phyloP scores from a whole-genome alignment of 2,888 invertebrate species.

The Gnatocerus cornutus region DNA sequence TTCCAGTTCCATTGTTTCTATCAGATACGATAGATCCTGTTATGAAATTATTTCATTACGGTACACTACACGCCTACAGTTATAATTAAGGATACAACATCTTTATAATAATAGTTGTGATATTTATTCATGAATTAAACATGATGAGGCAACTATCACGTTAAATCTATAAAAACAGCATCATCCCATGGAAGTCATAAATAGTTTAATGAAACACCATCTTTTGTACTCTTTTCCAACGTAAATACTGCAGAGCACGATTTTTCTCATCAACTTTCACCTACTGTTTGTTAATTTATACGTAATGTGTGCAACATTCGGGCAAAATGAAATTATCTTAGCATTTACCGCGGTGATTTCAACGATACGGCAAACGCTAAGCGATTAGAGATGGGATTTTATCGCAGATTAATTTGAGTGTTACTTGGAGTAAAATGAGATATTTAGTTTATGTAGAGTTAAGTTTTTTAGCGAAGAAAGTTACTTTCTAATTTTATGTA shows the following conservation, averaged over 20 bases:
- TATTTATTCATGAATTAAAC: conserved; percentile 27
- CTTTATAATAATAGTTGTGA: neutral
- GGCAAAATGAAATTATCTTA: neutral
- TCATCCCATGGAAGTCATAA: neutral
- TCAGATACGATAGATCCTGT: conserved; percentile 30
- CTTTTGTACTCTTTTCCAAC: neutral
- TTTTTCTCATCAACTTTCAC: conserved; percentile 38
- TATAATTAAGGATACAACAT: conserved; percentile 14
- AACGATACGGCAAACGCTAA: conserved; percentile 1
- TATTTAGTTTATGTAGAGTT: neutral
- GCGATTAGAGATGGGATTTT: neutral
- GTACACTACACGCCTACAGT: conserved; percentile 27
- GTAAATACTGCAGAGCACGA: neutral
- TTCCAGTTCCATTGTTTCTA: neutral
- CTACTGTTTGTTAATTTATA: conserved; percentile 26
- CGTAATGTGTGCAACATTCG: conserved; percentile 3
- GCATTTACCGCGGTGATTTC: conserved; percentile 7
- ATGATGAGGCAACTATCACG: conserved; percentile 9
- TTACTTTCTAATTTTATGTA: neutral
- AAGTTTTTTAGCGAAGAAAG: neutral
- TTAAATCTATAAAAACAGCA: neutral
- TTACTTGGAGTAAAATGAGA: too few relatives aligned
- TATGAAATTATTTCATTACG: conserved; percentile 31
- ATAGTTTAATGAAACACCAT: neutral
- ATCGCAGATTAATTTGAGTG: neutral